Evolutionary conservation across 1,140 invertebrate genomes (phyloP), one percentile per base, ranked within the genome.

Genomic region (Trypoxylus dichotomus): DNA sequence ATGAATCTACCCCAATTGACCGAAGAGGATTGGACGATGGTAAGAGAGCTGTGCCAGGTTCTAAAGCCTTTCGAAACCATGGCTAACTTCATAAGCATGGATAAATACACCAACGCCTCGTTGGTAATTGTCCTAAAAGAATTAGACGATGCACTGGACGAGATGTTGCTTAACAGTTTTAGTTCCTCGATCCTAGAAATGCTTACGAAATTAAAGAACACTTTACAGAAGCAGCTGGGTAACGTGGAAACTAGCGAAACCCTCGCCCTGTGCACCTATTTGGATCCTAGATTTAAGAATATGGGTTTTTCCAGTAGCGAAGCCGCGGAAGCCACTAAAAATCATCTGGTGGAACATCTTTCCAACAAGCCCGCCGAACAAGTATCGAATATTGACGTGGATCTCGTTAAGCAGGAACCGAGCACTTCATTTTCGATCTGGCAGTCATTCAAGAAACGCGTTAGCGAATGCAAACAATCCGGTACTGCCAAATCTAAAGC

Each of bases 21-120:
- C 3, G 24, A 41, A 32, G 25, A 78, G 0, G 47, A 76, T 37
- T 78, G 72, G 63, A 21, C 25, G 54, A 76, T 78, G 58, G 2
- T 75, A 3, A 24, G 10, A 8, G 72, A 47, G 32, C 29, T 75
- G 11, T 75, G 19, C 24, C 42, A 78, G 27, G 32, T 75, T 15
- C 37, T 78, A 54, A 76, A 37, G n/a, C 60, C 47, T 1, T 78
- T 76, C 27, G 77, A 79, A 47, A 71, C 79, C 10, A 74, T 74
- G 5, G 79, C 79, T 37, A 75, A 58, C 27, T 21, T 47, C 21
- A 80, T 81, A 54, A 78, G 77, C 41, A 71, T 54, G n/a, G 37
- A 60, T n/a, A 74, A 74, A 21, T 71, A 76, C 24, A 75, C 37
- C 1, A 27, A 25, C 25, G 73, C 74, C 8, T 29, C 42, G 3